Evolutionary conservation across 2,888 invertebrate genomes (phyloP).

Genomic region (Tinea semifulvella): DNA sequence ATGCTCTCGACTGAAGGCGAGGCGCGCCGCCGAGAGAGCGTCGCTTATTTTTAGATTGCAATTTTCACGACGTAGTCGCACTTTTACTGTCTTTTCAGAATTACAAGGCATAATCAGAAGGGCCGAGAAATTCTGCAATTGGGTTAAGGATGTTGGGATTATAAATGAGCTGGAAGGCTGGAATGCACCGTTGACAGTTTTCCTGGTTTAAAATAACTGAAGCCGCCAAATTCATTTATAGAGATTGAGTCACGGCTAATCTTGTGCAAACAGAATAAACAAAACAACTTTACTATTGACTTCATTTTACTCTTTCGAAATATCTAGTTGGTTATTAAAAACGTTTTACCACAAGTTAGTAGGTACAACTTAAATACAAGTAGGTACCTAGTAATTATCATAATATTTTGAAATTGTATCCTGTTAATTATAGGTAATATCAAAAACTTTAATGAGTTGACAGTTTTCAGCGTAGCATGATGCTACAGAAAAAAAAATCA

Average conservation of each 20-base stretch:
- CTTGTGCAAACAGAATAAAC: background rate
- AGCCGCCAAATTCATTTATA: constrained; percentile 1
- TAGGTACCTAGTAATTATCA: no score
- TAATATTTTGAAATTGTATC: no score
- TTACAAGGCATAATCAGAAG: constrained; percentile 30
- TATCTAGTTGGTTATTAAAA: no score
- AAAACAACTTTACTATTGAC: background rate
- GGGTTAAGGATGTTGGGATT: constrained; percentile 51
- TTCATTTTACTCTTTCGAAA: no score
- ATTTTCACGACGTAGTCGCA: constrained; percentile 54
- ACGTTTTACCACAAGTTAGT: no score
- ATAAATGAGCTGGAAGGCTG: constrained; percentile 3
- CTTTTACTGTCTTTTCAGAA: constrained; percentile 37
- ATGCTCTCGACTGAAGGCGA: constrained; percentile 51
- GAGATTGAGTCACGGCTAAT: background rate
- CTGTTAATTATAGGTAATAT: no score
- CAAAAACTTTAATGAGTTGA: no score
- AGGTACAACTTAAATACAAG: no score
- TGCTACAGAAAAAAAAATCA: no score
- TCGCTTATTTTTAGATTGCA: constrained; percentile 61
- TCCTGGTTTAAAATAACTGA: background rate
- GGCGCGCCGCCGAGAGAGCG: constrained; percentile 20
- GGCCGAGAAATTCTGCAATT: constrained; percentile 22
- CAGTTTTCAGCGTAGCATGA: no score
- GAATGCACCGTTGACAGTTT: background rate